phyloP scores from a whole-genome alignment of 2,113 vertebrate genomes.

The Tenrec ecaudatus region DNA sequence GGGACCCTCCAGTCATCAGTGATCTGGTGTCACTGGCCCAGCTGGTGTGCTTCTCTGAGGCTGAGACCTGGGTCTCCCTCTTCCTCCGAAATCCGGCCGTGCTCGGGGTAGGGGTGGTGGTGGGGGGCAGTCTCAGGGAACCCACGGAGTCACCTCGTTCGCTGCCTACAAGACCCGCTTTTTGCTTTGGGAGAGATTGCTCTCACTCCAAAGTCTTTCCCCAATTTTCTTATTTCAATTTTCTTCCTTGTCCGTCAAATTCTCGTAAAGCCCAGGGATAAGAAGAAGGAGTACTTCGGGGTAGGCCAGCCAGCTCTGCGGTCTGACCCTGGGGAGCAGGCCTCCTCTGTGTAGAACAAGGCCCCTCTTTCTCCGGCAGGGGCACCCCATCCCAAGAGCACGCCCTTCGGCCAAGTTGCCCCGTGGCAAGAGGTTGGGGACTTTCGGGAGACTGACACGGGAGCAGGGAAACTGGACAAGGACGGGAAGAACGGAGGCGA shows the following conservation, averaged over 20 bases:
- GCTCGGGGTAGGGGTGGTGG: too few species aligned
- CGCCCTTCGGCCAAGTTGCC: background rate
- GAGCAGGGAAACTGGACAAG: conserved; percentile 27
- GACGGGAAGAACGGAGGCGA: background rate
- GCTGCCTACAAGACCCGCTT: background rate
- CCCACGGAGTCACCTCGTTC: background rate
- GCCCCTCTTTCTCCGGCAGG: background rate
- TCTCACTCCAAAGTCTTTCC: background rate
- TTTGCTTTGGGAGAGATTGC: background rate
- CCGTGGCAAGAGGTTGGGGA: background rate
- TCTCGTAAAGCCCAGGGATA: background rate
- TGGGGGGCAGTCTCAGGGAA: too few species aligned
- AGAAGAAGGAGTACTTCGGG: background rate
- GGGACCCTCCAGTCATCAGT: background rate
- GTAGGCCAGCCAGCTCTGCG: background rate
- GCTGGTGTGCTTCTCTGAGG: background rate
- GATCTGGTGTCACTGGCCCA: background rate
- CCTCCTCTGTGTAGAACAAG: background rate
- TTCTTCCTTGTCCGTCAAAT: background rate
- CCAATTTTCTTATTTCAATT: background rate
- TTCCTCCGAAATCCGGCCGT: background rate
- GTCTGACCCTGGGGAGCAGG: background rate
- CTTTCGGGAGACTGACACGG: conserved; percentile 1
- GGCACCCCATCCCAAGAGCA: background rate
- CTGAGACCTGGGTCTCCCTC: background rate